Evolutionary conservation across 2,113 vertebrate genomes (phyloP).

Genomic region (Hippolais icterina): DNA sequence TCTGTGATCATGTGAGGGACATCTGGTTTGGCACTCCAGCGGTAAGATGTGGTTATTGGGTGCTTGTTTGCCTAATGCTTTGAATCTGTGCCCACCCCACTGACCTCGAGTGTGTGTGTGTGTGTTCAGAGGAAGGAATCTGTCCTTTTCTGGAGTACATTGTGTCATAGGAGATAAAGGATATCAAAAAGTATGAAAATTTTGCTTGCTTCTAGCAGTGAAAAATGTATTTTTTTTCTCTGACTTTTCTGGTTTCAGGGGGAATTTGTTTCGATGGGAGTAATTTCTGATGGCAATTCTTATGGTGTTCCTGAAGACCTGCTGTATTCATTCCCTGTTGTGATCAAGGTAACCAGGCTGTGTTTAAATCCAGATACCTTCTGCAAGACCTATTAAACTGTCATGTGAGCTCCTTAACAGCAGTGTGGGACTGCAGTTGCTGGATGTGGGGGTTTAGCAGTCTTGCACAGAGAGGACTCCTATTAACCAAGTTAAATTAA

Average conservation of each 20-base stretch:
- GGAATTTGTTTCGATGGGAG: slow-evolving; percentile 94
- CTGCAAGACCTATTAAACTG: neutral
- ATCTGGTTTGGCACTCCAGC: slow-evolving; percentile 92
- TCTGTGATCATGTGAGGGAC: slow-evolving; percentile 93
- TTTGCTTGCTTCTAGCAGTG: neutral
- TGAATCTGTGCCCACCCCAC: neutral
- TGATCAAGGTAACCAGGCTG: slow-evolving; percentile 83
- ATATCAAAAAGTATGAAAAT: neutral
- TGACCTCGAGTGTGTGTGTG: neutral
- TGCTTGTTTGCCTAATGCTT: neutral
- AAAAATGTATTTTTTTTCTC: neutral
- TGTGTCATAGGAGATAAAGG: neutral
- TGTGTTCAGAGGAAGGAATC: neutral
- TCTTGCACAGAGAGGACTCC: neutral
- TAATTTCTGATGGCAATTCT: slow-evolving; percentile 90
- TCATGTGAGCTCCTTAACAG: neutral
- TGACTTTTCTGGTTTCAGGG: slow-evolving; percentile 75
- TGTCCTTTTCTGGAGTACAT: neutral
- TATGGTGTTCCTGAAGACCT: slow-evolving; percentile 89
- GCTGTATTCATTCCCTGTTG: slow-evolving; percentile 95
- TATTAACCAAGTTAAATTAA: neutral
- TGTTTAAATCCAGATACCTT: neutral
- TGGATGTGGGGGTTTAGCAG: neutral
- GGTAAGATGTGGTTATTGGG: slow-evolving; percentile 69
- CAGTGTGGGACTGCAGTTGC: neutral